Evolutionary conservation across 2,888 invertebrate genomes (phyloP), one percentile per base, ranked within the genome.

Genomic region (Aricia artaxerxes): DNA sequence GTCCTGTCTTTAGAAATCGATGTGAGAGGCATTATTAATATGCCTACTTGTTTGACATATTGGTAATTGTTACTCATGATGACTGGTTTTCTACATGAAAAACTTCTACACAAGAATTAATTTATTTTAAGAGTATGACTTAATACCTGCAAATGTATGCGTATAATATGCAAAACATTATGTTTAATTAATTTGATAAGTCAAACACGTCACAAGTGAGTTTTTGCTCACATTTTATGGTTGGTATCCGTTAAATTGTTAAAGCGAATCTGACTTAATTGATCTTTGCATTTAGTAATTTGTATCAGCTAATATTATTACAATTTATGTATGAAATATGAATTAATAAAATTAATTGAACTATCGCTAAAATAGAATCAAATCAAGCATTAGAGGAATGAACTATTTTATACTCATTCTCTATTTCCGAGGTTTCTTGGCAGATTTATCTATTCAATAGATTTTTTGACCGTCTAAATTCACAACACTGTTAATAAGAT

Each of bases 131-230:
- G 35, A 35, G 4, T 38, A 35, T 69, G 69, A 69, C 13, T 35
- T 69, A 69, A 69, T 35, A 38, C 35, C 13, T 64, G 4, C 60
- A 64, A 69, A 38, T 1, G 69, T 69, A 64, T 69, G 35, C 6
- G 31, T 24, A 35, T 69, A 64, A 64, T 69, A 69, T 69, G 61
- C 61, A 61, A 61, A 61, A 61, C 24, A 61, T 61, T 24, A 61
- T 61, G 24, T 69, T 69, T 69, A 69, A 69, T 69, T 69, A 69
- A 69, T 69, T 69, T 69, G 69, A 69, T 69, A 69, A 69, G 35
- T 64, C 64, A 35, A 4, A 69, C 35, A 69, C 69, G 69, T 13
- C 69, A 16, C 35, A 69, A 38, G 35, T 5, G 13, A 4, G 69
- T 69, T 69, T 69, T 35, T 69, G 69, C 35, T 69, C 35, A 69